Evolutionary conservation across 1,140 invertebrate species (phyloP).

Genomic region (Orchesella cincta): DNA sequence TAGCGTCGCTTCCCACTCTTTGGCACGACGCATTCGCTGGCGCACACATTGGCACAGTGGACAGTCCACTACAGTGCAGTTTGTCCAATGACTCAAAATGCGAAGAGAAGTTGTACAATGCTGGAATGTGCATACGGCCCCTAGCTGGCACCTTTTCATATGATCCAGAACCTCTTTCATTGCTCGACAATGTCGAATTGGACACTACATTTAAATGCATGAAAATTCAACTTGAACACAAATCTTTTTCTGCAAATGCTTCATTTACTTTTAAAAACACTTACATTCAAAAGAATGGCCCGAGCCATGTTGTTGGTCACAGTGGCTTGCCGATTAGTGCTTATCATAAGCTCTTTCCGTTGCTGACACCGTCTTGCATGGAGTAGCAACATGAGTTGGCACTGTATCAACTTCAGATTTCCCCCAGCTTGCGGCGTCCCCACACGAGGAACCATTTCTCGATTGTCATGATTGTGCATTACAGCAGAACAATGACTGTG

Average conservation of each 20-base stretch:
- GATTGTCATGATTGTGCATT: background rate
- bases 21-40: background rate
- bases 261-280: background rate
- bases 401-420: constrained; percentile 8
- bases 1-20: constrained; percentile 16
- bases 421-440: constrained; percentile 1
- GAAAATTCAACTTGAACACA: background rate
- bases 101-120: constrained; percentile 32
- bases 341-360: background rate
- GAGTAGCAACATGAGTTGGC: constrained; percentile 5
- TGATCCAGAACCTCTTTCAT: constrained; percentile 33
- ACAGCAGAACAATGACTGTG: constrained; percentile 3
- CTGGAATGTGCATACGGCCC: background rate
- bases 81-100: constrained; percentile 38
- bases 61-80: constrained; percentile 29
- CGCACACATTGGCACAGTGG: constrained; percentile 18
- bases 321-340: background rate
- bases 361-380: constrained; percentile 11
- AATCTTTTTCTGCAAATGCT: too few species aligned
- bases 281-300: constrained; percentile 5
- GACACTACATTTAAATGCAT: constrained; percentile 16
- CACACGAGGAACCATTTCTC: constrained; percentile 6
- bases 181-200: constrained; percentile 29
- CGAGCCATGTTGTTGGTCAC: background rate
- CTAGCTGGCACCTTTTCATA: constrained; percentile 28